These are phyloP conservation scores for Octodon degus DNA, from an alignment of 2,113 vertebrate genomes.

Conservation along the genomic window DNA sequence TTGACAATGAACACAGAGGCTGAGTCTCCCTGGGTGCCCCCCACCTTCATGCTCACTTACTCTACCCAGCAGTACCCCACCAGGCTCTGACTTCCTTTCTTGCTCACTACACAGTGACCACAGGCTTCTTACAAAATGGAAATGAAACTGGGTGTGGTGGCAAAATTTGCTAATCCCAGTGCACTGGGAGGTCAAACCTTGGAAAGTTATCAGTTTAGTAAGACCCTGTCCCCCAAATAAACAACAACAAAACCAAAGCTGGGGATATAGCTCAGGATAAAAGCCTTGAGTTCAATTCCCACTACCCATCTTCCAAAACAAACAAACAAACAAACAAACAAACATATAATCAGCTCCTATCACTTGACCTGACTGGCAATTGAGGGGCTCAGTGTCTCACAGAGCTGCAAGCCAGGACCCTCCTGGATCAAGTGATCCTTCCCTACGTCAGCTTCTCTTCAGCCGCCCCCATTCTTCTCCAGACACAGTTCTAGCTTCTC, in stretches of 20 bases:
- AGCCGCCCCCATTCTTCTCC: no score
- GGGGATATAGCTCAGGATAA: neutral
- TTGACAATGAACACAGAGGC: neutral
- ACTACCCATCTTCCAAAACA: neutral
- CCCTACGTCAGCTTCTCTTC: neutral
- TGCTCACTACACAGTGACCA: neutral
- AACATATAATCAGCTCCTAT: neutral
- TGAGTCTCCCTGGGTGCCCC: neutral
- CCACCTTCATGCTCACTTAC: neutral
- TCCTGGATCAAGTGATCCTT: neutral
- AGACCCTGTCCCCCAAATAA: neutral
- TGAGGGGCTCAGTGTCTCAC: neutral
- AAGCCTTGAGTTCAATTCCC: neutral
- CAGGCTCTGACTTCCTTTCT: neutral
- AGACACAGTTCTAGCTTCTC: neutral
- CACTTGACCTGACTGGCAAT: neutral
- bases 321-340: no score
- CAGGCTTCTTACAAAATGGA: neutral
- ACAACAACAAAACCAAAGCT: neutral
- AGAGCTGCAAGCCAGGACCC: neutral
- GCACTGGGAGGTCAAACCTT: neutral
- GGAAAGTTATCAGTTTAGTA: neutral
- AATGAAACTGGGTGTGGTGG: neutral
- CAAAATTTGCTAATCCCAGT: neutral
- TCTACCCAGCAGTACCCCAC: neutral